These are phyloP conservation scores for Lithosia quadra DNA, from an alignment of 2,888 invertebrate genomes.

Conservation along the genomic window DNA sequence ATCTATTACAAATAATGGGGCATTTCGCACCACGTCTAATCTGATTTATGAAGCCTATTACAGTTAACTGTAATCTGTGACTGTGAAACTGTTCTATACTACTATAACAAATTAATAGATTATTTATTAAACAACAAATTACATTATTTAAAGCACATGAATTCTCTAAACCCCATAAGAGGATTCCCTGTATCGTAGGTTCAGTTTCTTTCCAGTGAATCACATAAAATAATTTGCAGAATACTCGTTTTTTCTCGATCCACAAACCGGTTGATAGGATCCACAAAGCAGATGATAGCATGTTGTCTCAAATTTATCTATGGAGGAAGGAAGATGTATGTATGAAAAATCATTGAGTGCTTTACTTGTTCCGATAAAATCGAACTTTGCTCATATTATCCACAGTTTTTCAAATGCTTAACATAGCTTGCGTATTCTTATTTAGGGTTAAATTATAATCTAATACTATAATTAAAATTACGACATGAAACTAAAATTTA, in stretches of 20 bases:
- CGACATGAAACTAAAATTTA: neutral
- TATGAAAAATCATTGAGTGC: too few species aligned
- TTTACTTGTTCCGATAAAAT: neutral
- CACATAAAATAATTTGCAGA: too few species aligned
- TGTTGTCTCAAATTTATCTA: neutral
- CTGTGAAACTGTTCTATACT: neutral
- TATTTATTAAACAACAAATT: too few species aligned
- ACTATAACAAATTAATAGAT: too few species aligned
- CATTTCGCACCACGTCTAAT: slow-evolving; percentile 1
- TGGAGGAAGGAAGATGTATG: neutral
- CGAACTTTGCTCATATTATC: neutral
- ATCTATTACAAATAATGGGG: slow-evolving; percentile 7
- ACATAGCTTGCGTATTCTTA: neutral
- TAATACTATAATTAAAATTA: neutral
- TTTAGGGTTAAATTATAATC: neutral
- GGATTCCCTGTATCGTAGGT: too few species aligned
- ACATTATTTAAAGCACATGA: too few species aligned
- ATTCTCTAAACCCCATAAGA: too few species aligned
- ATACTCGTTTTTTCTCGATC: too few species aligned
- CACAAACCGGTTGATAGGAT: too few species aligned
- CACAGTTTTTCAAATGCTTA: neutral
- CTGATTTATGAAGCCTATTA: neutral
- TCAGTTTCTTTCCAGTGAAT: too few species aligned
- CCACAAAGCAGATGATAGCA: neutral
- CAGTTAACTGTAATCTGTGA: too few species aligned